Evolutionary conservation across 2,888 invertebrate species (phyloP).

Genomic region (Leucophenga montana): DNA sequence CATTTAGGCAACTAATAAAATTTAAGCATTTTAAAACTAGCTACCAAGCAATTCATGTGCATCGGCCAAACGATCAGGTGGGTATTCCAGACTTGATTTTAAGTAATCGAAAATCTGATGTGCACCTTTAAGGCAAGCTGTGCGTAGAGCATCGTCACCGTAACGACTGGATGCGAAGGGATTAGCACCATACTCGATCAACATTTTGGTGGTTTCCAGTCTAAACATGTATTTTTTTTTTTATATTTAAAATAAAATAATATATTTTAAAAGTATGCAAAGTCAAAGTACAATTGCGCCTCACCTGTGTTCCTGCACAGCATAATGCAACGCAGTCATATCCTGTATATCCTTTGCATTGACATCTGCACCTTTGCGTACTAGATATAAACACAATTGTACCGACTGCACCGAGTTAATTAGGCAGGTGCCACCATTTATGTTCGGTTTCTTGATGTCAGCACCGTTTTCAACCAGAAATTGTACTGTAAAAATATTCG

Average conservation of each 20-base stretch:
- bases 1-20: neutral
- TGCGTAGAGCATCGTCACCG: slow-evolving; percentile 91
- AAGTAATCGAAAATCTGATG: slow-evolving; percentile 82
- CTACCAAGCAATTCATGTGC: slow-evolving; percentile 88
- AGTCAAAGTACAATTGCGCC: too few species aligned
- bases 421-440: slow-evolving; percentile 93
- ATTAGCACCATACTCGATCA: slow-evolving; percentile 87
- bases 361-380: slow-evolving; percentile 86
- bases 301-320: slow-evolving; percentile 85
- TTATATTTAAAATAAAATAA: too few species aligned
- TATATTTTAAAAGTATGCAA: neutral
- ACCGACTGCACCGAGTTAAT: slow-evolving; percentile 94
- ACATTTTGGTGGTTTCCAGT: slow-evolving; percentile 86
- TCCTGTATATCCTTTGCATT: slow-evolving; percentile 92
- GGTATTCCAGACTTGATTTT: slow-evolving; percentile 77
- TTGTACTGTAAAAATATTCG: slow-evolving; percentile 74
- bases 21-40: neutral
- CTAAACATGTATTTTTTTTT: slow-evolving; percentile 67
- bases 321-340: slow-evolving; percentile 94
- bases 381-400: slow-evolving; percentile 84
- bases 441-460: slow-evolving; percentile 88
- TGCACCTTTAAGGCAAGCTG: slow-evolving; percentile 87
- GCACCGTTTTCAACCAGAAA: slow-evolving; percentile 85
- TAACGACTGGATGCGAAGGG: slow-evolving; percentile 83
- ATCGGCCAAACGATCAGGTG: slow-evolving; percentile 83